A percentile compares a stretch with the other conserved stretches of the same genome.
Evolutionary conservation across 2,888 invertebrate genomes (phyloP).

Genomic region (Dynastes tityus): DNA sequence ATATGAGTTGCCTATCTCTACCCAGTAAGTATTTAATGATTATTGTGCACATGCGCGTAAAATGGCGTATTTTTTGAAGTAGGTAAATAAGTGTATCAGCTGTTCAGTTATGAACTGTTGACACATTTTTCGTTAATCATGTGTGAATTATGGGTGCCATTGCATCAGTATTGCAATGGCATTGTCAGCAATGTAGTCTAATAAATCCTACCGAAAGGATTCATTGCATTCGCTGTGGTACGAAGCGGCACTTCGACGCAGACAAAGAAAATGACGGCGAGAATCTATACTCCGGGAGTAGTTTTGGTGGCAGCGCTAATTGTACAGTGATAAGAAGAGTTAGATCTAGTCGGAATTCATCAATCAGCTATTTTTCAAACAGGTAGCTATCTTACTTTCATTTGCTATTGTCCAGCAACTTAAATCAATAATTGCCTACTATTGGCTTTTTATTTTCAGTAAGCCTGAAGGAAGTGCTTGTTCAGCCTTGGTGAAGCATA

Average conservation of each 20-base stretch:
- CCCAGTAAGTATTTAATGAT: slow-evolving; percentile 3
- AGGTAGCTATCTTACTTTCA: slow-evolving; percentile 48
- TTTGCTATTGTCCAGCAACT: slow-evolving; percentile 45
- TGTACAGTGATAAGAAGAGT: slow-evolving; percentile 67
- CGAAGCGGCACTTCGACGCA: slow-evolving; percentile 72
- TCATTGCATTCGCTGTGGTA: slow-evolving; percentile 88
- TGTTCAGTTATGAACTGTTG: slow-evolving; percentile 55
- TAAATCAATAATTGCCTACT: slow-evolving; percentile 61
- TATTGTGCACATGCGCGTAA: slow-evolving; percentile 42
- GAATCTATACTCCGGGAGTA: slow-evolving; percentile 54
- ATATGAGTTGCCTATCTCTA: slow-evolving; percentile 26
- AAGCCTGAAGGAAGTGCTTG: slow-evolving; percentile 57
- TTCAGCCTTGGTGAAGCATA: slow-evolving; percentile 63
- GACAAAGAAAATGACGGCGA: slow-evolving; percentile 64
- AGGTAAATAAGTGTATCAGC: slow-evolving; percentile 55
- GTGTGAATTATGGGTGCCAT: slow-evolving; percentile 88
- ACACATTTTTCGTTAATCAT: slow-evolving; percentile 65
- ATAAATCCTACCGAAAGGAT: slow-evolving; percentile 91
- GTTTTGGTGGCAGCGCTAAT: slow-evolving; percentile 64
- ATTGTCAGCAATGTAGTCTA: slow-evolving; percentile 89
- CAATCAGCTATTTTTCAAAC: slow-evolving; percentile 54
- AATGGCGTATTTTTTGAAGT: slow-evolving; percentile 57
- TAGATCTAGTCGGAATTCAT: slow-evolving; percentile 56
- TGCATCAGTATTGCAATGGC: slow-evolving; percentile 95
- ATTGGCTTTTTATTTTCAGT: slow-evolving; percentile 57